Conservation (phyloP, 1,140 invertebrate species). For the Brachionus koreanus region DNA sequence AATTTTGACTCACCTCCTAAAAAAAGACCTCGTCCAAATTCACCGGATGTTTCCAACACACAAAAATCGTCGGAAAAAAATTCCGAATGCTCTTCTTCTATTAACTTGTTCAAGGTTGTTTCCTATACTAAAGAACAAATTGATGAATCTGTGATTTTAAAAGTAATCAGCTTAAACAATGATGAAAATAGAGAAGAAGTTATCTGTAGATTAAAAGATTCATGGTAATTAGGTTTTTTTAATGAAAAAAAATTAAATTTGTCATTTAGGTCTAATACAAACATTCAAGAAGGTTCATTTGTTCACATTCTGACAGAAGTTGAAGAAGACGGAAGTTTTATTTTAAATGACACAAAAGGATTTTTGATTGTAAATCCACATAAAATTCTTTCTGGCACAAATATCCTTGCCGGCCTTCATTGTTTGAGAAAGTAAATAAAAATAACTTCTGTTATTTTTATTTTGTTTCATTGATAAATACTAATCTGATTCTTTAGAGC, state of each 20-base stretch:
- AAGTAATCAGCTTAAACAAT: not conserved
- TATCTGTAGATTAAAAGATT: not conserved
- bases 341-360: constrained; percentile 57
- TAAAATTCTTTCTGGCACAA: constrained; percentile 76
- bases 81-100: not conserved
- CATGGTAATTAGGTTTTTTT: not conserved
- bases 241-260: not conserved
- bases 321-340: constrained; percentile 46
- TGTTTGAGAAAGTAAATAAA: constrained; percentile 69
- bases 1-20: not conserved
- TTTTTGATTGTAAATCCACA: constrained; percentile 77
- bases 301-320: constrained; percentile 54
- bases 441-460: too few species aligned
- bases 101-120: not conserved
- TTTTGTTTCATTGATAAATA: too few species aligned
- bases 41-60: not conserved
- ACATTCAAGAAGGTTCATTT: constrained; percentile 49
- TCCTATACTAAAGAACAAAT: not conserved
- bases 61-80: not conserved
- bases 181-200: not conserved
- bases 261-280: constrained; percentile 50
- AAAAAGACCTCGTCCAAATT: not conserved
- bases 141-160: not conserved
- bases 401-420: constrained; percentile 74
- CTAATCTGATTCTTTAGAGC: constrained; percentile 28